These are phyloP conservation scores for Stegophylla sp. DNA, from an alignment of 2,888 invertebrate species.

Conservation along the genomic window DNA sequence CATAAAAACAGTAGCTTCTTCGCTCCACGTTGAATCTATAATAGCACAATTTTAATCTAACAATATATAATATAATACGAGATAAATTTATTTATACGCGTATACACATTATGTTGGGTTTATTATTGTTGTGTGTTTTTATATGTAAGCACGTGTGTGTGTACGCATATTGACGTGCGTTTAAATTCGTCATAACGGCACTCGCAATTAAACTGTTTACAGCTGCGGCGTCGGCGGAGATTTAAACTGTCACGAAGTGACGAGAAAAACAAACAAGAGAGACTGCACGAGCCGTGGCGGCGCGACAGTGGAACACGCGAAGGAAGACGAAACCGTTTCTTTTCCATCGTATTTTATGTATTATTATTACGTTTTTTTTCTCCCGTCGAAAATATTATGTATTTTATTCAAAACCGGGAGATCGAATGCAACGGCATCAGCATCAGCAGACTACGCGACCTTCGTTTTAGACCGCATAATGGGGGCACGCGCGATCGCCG, in stretches of 20 bases:
- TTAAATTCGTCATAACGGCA: neutral
- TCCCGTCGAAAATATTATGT: neutral
- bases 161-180: neutral
- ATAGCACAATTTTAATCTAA: too few relatives aligned
- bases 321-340: neutral
- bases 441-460: neutral
- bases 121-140: too few relatives aligned
- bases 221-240: neutral
- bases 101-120: too few relatives aligned
- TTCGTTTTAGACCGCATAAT: neutral
- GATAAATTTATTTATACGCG: too few relatives aligned
- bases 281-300: too few relatives aligned
- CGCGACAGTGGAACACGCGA: neutral
- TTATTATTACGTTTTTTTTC: neutral
- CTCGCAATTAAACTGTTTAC: constrained; percentile 12
- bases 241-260: constrained; percentile 21
- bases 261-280: constrained; percentile 1
- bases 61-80: too few relatives aligned
- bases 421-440: too few relatives aligned
- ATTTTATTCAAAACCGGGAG: neutral
- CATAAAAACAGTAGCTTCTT: too few relatives aligned
- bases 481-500: neutral
- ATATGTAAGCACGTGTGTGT: neutral
- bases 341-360: neutral
- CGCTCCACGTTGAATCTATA: too few relatives aligned